Evolutionary conservation across 64 coral and sea anemone genomes (phyloP).

Genomic region (Stichodactyla helianthus): DNA sequence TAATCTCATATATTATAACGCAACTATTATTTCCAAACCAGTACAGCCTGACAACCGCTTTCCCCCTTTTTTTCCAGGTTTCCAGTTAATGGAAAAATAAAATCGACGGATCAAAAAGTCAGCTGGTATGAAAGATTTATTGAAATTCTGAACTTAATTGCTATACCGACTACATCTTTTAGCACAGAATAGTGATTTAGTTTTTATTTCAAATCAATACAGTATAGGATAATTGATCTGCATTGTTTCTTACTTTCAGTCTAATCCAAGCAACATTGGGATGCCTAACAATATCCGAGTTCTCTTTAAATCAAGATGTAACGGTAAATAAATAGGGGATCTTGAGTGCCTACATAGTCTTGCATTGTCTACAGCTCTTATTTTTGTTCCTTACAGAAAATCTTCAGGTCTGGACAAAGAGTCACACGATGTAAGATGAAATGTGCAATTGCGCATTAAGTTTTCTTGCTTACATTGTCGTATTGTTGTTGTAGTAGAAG

Average conservation of each 20-base stretch:
- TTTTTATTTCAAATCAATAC: too few species aligned
- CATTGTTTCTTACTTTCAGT: conserved; percentile 13
- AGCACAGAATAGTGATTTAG: too few species aligned
- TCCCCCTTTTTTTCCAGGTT: conserved; percentile 40
- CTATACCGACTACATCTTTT: too few species aligned
- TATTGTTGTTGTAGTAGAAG: too few species aligned
- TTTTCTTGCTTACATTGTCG: not conserved
- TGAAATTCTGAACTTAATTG: not conserved
- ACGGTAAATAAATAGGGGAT: conserved; percentile 37
- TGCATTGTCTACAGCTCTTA: not conserved
- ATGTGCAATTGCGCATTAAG: not conserved
- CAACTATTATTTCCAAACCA: not conserved
- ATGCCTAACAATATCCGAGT: conserved; percentile 68
- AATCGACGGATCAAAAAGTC: conserved; percentile 92
- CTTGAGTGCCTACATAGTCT: not conserved
- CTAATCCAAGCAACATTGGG: conserved; percentile 92
- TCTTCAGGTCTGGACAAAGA: conserved; percentile 84
- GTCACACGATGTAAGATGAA: conserved; percentile 74
- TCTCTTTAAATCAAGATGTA: conserved; percentile 82
- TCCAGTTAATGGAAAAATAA: conserved; percentile 90
- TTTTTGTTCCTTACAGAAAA: conserved; percentile 65
- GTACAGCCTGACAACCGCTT: not conserved
- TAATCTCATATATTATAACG: not conserved
- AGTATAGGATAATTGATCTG: too few species aligned
- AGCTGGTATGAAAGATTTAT: conserved; percentile 58